Percentiles rank a stretch among this genome's conserved stretches.
Conservation (phyloP, 2,888 invertebrate species). For the Drosophila fungiperda region DNA sequence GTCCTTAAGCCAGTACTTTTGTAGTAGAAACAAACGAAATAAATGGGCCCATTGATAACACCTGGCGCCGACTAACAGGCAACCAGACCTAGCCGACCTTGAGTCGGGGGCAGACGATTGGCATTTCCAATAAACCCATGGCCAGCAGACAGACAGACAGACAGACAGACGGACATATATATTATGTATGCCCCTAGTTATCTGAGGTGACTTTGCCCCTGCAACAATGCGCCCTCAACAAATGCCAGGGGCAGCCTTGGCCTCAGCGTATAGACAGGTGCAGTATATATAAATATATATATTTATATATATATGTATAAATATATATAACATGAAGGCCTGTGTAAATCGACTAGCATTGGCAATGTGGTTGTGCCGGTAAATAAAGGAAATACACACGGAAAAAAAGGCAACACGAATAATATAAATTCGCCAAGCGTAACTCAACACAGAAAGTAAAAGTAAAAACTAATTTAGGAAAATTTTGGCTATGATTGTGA, state of each 20-base stretch:
- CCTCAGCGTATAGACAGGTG: conserved; percentile 30
- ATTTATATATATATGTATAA: conserved; percentile 6
- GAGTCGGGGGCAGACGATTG: conserved; percentile 19
- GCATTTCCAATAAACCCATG: conserved; percentile 47
- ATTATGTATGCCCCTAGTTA: conserved; percentile 48
- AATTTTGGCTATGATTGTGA: not conserved
- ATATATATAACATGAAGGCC: conserved; percentile 36
- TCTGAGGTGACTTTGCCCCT: conserved; percentile 40
- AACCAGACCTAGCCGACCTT: conserved; percentile 34
- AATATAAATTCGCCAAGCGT: not conserved
- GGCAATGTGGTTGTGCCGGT: conserved; percentile 26
- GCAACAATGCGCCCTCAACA: conserved; percentile 68
- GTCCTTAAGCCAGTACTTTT: not conserved
- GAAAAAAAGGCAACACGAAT: not conserved
- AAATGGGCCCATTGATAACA: conserved; percentile 43
- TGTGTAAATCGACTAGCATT: conserved; percentile 60
- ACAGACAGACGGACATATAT: conserved; percentile 8
- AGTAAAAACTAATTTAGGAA: too few species aligned
- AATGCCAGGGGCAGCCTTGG: conserved; percentile 70
- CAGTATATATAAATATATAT: not conserved
- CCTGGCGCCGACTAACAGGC: conserved; percentile 17
- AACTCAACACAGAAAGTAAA: not conserved
- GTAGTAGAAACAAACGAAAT: not conserved
- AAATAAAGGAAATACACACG: not conserved
- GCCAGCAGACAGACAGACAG: conserved; percentile 5